Evolutionary conservation across 2,888 invertebrate species (phyloP).

Genomic region (Quadroppia sp.): DNA sequence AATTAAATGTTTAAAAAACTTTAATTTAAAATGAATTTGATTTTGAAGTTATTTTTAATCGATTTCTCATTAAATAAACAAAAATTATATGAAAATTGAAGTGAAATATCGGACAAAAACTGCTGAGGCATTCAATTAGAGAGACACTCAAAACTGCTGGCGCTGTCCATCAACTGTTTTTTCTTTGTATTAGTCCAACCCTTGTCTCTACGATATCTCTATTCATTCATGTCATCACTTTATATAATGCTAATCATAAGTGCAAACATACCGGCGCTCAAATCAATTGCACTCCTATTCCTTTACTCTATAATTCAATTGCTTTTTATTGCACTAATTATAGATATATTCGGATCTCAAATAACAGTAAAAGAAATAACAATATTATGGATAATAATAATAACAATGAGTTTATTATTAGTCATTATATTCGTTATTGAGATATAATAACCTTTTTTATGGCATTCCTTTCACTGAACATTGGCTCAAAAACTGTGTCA

Average conservation of each 20-base stretch:
- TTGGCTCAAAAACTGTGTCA: not conserved
- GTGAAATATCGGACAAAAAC: not conserved
- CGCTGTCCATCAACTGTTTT: too few species aligned
- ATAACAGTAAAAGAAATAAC: not conserved
- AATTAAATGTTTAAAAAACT: too few species aligned
- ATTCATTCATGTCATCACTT: not conserved
- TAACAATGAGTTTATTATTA: not conserved
- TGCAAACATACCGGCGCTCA: slow-evolving; percentile 2
- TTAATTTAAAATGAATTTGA: too few species aligned
- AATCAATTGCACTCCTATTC: not conserved
- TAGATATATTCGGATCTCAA: not conserved
- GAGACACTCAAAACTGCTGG: not conserved
- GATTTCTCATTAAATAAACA: not conserved
- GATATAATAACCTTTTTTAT: not conserved
- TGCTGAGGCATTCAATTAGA: not conserved
- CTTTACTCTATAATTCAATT: not conserved
- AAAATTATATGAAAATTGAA: not conserved
- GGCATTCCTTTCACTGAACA: not conserved
- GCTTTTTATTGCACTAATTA: slow-evolving; percentile 13
- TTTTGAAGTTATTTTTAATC: too few species aligned
- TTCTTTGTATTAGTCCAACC: too few species aligned
- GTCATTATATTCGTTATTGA: slow-evolving; percentile 4
- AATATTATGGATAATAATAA: not conserved
- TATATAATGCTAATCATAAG: not conserved
- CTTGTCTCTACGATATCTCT: not conserved